Conservation (phyloP, 1,140 invertebrate genomes). For the Andrena cerasifolii region DNA sequence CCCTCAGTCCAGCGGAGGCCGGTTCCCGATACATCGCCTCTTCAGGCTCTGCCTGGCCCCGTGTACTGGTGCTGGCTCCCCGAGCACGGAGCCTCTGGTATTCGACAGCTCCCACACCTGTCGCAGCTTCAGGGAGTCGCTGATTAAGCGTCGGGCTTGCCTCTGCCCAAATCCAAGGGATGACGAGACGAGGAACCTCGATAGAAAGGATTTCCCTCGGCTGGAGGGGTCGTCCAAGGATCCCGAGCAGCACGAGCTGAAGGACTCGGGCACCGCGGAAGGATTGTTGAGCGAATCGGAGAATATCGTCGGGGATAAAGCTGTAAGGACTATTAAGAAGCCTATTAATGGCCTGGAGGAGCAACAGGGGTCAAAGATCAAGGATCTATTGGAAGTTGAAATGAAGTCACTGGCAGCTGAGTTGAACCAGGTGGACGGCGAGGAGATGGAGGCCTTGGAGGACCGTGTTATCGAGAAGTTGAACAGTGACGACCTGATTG, state of each 20-base stretch:
- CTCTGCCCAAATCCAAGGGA: background rate
- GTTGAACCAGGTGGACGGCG: background rate
- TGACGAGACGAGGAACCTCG: background rate
- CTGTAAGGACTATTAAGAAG: too few species aligned
- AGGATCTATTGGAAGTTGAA: background rate
- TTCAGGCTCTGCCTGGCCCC: conserved; percentile 48
- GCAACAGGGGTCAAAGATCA: too few species aligned
- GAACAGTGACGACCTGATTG: background rate
- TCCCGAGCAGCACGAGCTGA: background rate
- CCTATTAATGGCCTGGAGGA: too few species aligned
- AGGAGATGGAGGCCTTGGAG: background rate
- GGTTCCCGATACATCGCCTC: conserved; percentile 57
- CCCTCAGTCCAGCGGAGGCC: conserved; percentile 46
- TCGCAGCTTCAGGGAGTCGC: conserved; percentile 20
- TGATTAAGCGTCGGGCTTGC: conserved; percentile 15
- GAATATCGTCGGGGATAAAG: too few species aligned
- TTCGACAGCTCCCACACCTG: conserved; percentile 7
- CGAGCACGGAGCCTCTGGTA: background rate
- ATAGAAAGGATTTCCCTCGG: background rate
- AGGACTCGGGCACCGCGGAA: too few species aligned
- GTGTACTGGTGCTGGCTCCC: conserved; percentile 11
- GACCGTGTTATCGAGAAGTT: background rate
- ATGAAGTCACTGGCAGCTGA: background rate
- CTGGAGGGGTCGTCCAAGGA: background rate
- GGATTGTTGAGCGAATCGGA: too few species aligned